Conservation (phyloP, 2,113 vertebrate species). For the Crotalus helleri region DNA sequence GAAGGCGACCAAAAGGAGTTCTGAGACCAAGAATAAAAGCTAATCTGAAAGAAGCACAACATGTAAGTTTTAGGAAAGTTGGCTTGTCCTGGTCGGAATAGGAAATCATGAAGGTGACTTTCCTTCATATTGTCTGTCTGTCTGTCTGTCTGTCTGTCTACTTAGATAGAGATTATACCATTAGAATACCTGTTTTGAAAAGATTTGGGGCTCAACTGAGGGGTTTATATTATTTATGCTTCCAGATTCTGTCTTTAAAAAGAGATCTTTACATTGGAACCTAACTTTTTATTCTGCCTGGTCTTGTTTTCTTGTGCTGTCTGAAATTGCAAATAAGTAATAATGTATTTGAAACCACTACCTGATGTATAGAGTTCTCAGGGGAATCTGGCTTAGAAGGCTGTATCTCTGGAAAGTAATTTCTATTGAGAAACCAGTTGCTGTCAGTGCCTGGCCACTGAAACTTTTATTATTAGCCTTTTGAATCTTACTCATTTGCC, state of each 20-base stretch:
- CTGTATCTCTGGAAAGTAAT: background rate
- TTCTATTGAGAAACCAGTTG: background rate
- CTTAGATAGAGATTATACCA: background rate
- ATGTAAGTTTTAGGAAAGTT: constrained; percentile 66
- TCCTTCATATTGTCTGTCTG: background rate
- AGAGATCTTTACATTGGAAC: background rate
- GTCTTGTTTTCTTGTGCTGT: background rate
- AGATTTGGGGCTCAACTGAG: background rate
- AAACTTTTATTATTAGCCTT: background rate
- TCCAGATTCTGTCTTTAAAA: background rate
- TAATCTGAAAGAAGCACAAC: constrained; percentile 72
- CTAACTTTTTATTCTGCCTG: background rate
- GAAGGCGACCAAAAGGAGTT: constrained; percentile 71
- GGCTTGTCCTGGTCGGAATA: background rate
- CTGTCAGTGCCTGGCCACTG: background rate
- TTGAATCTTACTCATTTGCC: background rate
- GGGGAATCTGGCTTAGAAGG: background rate
- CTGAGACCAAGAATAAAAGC: constrained; percentile 69
- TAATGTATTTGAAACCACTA: background rate
- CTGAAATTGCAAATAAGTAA: background rate
- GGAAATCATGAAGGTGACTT: background rate
- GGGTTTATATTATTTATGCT: background rate
- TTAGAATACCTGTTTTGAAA: background rate
- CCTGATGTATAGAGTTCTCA: background rate
- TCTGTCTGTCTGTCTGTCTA: background rate